Percentiles rank a stretch among this genome's conserved stretches.
These are phyloP conservation scores for Grantiella picta DNA, from an alignment of 2,113 vertebrate species.

Conservation along the genomic window DNA sequence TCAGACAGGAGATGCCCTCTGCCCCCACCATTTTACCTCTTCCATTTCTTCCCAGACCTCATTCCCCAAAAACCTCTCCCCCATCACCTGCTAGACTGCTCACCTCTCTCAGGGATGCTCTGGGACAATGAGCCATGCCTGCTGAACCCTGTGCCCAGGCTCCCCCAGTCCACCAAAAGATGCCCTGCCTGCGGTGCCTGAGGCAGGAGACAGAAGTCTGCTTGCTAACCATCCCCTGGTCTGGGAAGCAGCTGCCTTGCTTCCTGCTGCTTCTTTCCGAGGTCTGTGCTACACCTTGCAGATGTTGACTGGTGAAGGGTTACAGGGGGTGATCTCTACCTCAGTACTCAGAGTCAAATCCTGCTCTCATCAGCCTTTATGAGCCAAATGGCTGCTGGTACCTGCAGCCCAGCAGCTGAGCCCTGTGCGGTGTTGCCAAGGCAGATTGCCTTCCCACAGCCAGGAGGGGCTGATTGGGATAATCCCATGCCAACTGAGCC, in stretches of 20 bases:
- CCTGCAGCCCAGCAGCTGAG: accelerated
- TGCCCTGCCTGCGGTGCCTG: background rate
- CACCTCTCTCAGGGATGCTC: background rate
- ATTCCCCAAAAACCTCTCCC: background rate
- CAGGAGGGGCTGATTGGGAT: background rate
- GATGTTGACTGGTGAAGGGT: background rate
- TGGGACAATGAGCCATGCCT: background rate
- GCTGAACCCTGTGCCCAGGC: background rate
- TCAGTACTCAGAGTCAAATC: background rate
- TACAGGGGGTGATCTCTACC: background rate
- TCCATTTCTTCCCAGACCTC: background rate
- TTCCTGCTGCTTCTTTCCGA: background rate
- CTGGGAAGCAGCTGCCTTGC: background rate
- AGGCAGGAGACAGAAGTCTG: background rate
- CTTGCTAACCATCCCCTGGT: background rate
- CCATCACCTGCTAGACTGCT: background rate
- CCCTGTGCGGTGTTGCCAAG: background rate
- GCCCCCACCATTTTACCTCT: background rate
- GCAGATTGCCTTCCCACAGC: background rate
- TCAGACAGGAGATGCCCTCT: background rate
- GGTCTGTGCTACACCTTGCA: background rate
- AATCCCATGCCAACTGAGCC: background rate
- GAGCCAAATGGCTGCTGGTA: background rate
- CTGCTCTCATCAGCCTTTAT: background rate
- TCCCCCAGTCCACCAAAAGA: background rate